Base-by-base conservation (phyloP, 2,888 invertebrate species). In the Thecophora atra region DNA sequence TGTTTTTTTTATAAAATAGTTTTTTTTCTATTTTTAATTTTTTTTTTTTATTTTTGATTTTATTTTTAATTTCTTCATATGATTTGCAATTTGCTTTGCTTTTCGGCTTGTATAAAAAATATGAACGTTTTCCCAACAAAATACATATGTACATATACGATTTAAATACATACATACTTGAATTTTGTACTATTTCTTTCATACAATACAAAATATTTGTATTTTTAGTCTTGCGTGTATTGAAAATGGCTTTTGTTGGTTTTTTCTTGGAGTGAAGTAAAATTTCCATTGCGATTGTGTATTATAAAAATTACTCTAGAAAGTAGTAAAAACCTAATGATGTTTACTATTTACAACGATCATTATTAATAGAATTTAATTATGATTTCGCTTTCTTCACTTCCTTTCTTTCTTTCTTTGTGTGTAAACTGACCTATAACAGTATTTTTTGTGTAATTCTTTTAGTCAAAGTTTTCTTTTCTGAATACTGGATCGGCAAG, bases 401-500 rank as follows among this genome's bases (percentile, higher is more conserved):
- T 47, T 47, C 3, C 4, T 17, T 47, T 47, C 3, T 47, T 47
- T n/a, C 5, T 47, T 47, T 47, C 17, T 1, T 2, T 47, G 11
- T 47, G 4, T n/a, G 47, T 47, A 47, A n/a, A n/a, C n/a, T n/a
- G n/a, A n/a, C n/a, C n/a, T n/a, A n/a, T n/a, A n/a, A n/a, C n/a
- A n/a, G n/a, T n/a, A n/a, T n/a, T n/a, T n/a, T n/a, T n/a, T n/a
- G n/a, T n/a, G n/a, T n/a, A n/a, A 47, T 47, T 47, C n/a, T n/a
- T 47, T 47, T 37, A n/a, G n/a, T n/a, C n/a, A n/a, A n/a, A n/a
- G n/a, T n/a, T n/a, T n/a, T n/a, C n/a, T n/a, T n/a, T n/a, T n/a
- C n/a, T n/a, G n/a, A 83, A 83, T 83, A 83, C 83, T 83, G 83
- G 80, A 81, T 79, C 79, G 83, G 84, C 80, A 82, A 83, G 81